A percentile compares a stretch with the other conserved stretches of the same genome.
Evolutionary conservation across 37 sponge, comb jelly and placozoan genomes (phyloP).

Genomic region (Chondrosia reniformis): DNA sequence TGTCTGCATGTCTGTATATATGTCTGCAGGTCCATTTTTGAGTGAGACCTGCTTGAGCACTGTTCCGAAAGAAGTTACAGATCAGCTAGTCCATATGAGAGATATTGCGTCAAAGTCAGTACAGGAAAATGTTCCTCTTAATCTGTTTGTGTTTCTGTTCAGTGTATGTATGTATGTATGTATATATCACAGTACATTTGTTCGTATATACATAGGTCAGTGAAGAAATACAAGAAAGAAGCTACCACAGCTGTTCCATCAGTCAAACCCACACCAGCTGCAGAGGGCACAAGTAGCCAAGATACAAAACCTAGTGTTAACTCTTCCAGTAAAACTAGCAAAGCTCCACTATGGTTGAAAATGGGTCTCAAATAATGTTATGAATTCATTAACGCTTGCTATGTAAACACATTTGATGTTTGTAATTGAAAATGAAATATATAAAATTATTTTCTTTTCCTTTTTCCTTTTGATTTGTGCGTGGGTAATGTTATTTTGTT

Average conservation of each 20-base stretch:
- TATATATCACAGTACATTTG: too few relatives aligned
- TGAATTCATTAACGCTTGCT: neutral
- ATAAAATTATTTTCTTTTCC: neutral
- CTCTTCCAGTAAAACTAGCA: too few relatives aligned
- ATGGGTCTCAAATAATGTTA: neutral
- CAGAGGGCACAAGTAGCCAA: neutral
- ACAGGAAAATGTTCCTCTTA: too few relatives aligned
- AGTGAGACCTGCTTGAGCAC: neutral
- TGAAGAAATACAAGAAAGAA: too few relatives aligned
- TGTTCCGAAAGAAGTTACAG: neutral
- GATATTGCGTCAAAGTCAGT: too few relatives aligned
- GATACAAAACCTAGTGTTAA: too few relatives aligned
- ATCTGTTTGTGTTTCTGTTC: too few relatives aligned
- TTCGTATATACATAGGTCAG: too few relatives aligned
- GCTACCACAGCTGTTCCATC: conserved; percentile 2
- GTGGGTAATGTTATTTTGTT: neutral
- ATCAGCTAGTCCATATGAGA: too few relatives aligned
- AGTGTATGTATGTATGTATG: too few relatives aligned
- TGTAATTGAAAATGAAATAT: too few relatives aligned
- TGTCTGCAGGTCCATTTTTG: neutral
- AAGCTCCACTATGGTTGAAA: conserved; percentile 16
- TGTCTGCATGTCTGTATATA: neutral
- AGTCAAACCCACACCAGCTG: neutral
- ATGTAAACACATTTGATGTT: neutral
- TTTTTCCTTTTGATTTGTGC: conserved; percentile 5